A percentile compares a stretch with the other conserved stretches of the same genome.
Conservation (phyloP, 2,888 invertebrate genomes). For the Rambutsinella grinnellia region DNA sequence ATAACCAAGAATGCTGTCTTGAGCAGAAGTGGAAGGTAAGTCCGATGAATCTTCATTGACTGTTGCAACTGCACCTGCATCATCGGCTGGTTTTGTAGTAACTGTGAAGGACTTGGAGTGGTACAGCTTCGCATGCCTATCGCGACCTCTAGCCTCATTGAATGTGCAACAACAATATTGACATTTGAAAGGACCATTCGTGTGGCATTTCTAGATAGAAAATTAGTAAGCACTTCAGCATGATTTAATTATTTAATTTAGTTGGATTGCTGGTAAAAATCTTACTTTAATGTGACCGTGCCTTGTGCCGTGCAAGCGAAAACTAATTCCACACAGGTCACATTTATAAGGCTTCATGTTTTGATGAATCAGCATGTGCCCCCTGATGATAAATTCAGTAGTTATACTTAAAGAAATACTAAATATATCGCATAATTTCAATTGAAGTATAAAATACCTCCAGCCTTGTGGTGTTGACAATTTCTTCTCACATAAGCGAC, state of each 20-base stretch:
- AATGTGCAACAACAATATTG: slow-evolving; percentile 23
- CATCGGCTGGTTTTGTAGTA: too few relatives aligned
- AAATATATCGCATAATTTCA: too few relatives aligned
- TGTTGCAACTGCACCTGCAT: not conserved
- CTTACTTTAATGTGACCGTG: slow-evolving; percentile 27
- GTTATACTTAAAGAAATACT: too few relatives aligned
- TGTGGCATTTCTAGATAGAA: slow-evolving; percentile 7
- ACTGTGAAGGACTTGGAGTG: too few relatives aligned
- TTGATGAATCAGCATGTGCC: slow-evolving; percentile 51
- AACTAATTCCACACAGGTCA: slow-evolving; percentile 23
- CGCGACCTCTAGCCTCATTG: not conserved
- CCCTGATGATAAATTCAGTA: slow-evolving; percentile 23
- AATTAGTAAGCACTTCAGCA: not conserved
- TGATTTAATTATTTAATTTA: too few relatives aligned
- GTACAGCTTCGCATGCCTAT: not conserved
- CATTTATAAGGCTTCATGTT: slow-evolving; percentile 44
- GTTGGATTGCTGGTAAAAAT: too few relatives aligned
- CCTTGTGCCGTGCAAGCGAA: slow-evolving; percentile 29
- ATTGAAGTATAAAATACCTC: slow-evolving; percentile 17
- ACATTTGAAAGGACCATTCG: slow-evolving; percentile 1
- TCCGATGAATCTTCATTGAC: not conserved
- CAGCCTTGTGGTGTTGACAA: slow-evolving; percentile 10
- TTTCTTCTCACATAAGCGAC: slow-evolving; percentile 21
- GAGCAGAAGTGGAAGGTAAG: not conserved
- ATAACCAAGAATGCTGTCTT: not conserved